Evolutionary conservation across 1,140 invertebrate species (phyloP).

Genomic region (Sweltsa coloradensis): DNA sequence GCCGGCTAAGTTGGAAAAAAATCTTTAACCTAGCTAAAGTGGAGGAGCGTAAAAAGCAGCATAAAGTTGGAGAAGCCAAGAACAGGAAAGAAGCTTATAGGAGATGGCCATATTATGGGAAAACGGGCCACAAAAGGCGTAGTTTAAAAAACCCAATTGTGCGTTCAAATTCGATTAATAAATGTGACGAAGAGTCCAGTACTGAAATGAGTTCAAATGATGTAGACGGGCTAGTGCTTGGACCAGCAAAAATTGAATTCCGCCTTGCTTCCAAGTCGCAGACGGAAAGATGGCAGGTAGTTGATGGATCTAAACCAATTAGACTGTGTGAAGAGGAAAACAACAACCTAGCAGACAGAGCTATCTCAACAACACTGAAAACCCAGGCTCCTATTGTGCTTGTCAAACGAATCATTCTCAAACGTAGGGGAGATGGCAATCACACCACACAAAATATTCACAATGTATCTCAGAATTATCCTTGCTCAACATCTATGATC

Average conservation of each 20-base stretch:
- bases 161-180: too few relatives aligned
- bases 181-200: too few relatives aligned
- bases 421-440: background rate
- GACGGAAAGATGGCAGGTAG: background rate
- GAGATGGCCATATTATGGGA: too few relatives aligned
- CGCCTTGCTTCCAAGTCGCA: background rate
- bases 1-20: slow-evolving; percentile 7
- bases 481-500: too few relatives aligned
- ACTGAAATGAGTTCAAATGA: background rate
- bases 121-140: too few relatives aligned
- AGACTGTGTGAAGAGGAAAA: background rate
- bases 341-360: background rate
- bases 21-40: background rate
- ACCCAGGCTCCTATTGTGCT: slow-evolving; percentile 5
- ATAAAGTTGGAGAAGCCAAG: background rate
- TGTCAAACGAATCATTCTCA: slow-evolving; percentile 1
- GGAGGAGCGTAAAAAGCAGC: background rate
- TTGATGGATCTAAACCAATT: background rate
- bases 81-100: too few relatives aligned
- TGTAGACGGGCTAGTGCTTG: background rate
- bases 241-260: slow-evolving; percentile 5
- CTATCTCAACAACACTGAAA: background rate
- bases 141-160: too few relatives aligned
- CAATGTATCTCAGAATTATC: too few relatives aligned
- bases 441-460: too few relatives aligned